phyloP scores from a whole-genome alignment of 2,888 invertebrate genomes.

The Andrena bicolor region DNA sequence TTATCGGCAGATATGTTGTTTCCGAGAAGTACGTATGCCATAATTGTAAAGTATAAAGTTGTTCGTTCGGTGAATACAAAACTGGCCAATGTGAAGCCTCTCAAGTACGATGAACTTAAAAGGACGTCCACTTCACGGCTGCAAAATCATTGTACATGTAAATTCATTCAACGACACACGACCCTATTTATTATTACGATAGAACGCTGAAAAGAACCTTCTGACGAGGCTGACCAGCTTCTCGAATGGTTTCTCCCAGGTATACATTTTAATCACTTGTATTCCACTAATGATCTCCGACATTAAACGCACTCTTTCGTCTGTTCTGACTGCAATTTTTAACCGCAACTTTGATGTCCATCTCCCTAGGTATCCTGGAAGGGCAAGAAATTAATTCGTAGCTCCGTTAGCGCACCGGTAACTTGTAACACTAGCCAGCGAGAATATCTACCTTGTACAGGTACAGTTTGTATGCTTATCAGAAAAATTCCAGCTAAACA shows the following conservation, averaged over 20 bases:
- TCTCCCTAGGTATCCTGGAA: constrained; percentile 85
- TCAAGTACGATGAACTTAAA: constrained; percentile 88
- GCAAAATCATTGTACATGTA: constrained; percentile 62
- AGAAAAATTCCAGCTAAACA: constrained; percentile 88
- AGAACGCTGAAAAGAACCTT: constrained; percentile 86
- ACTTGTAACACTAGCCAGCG: neutral
- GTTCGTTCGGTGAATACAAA: constrained; percentile 94
- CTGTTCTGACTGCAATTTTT: constrained; percentile 87
- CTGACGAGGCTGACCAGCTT: constrained; percentile 89
- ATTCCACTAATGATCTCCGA: constrained; percentile 92
- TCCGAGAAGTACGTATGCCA: constrained; percentile 90
- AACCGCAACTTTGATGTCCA: constrained; percentile 84
- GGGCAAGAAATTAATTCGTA: neutral
- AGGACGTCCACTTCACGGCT: constrained; percentile 91
- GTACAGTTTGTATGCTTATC: constrained; percentile 86
- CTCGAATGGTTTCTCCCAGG: constrained; percentile 93
- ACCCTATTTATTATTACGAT: constrained; percentile 16
- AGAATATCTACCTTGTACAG: constrained; percentile 85
- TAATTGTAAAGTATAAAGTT: constrained; percentile 92
- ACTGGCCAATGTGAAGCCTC: constrained; percentile 88
- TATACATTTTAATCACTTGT: constrained; percentile 94
- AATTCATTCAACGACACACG: neutral
- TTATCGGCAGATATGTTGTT: constrained; percentile 87
- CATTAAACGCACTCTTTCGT: constrained; percentile 92
- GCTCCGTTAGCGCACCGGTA: neutral